A percentile compares a stretch with the other conserved stretches of the same genome.
Evolutionary conservation across 2,888 invertebrate genomes (phyloP).

Genomic region (Pycnomerus fuliginosus): DNA sequence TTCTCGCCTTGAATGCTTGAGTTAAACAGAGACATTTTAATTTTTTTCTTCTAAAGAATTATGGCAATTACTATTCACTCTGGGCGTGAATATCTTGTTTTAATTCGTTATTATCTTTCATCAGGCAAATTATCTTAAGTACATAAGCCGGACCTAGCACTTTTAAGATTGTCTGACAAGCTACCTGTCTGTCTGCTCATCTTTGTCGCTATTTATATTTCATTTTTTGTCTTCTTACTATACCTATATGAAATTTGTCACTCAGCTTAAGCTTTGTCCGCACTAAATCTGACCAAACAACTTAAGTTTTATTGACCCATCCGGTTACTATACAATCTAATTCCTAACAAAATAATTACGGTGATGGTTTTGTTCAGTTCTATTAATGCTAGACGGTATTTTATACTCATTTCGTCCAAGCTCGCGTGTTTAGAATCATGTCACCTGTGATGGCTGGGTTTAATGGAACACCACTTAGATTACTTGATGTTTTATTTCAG

Average conservation of each 20-base stretch:
- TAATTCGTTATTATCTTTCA: constrained; percentile 16
- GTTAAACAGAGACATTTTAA: constrained; percentile 12
- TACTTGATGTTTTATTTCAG: constrained; percentile 50
- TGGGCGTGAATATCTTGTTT: constrained; percentile 13
- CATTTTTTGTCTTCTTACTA: constrained; percentile 9
- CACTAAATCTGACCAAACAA: no score
- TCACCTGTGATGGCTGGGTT: constrained; percentile 46
- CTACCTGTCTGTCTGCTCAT: constrained; percentile 12
- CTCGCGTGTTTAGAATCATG: constrained; percentile 47
- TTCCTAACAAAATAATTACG: no score
- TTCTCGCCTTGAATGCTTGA: constrained; percentile 6
- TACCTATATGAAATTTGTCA: no score
- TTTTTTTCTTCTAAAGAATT: no score
- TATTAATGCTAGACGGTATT: no score
- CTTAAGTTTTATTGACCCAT: no score
- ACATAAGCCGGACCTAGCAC: constrained; percentile 33
- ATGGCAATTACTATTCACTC: constrained; percentile 11
- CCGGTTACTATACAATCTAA: no score
- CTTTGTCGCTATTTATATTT: no score
- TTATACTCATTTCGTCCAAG: constrained; percentile 7
- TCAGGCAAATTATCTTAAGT: constrained; percentile 43
- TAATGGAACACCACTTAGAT: constrained; percentile 52
- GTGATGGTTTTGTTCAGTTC: no score
- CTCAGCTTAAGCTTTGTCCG: no score
- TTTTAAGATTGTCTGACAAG: constrained; percentile 18